phyloP scores from a whole-genome alignment of 2,888 invertebrate genomes.

The Caenorhabditis sp. region DNA sequence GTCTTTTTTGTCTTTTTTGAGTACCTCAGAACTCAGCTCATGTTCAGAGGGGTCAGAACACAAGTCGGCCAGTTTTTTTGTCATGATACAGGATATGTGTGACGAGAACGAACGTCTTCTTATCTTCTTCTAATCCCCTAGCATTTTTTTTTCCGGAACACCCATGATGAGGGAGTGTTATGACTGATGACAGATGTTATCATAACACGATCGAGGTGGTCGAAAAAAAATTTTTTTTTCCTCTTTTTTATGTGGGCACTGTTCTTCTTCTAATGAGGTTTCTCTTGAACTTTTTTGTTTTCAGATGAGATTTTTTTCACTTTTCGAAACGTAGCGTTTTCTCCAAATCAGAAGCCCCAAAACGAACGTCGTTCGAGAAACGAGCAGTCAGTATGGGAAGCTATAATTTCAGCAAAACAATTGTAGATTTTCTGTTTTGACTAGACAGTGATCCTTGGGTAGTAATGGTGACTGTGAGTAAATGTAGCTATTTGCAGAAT shows the following conservation, averaged over 20 bases:
- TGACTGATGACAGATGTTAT: neutral
- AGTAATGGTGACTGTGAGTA: no score
- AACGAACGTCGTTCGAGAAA: no score
- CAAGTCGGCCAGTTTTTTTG: neutral
- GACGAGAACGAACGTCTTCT: constrained; percentile 10
- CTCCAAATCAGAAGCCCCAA: no score
- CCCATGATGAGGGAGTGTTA: neutral
- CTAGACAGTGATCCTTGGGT: neutral
- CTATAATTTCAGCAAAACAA: neutral
- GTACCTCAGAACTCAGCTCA: neutral
- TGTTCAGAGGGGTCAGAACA: neutral
- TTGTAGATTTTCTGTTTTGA: no score
- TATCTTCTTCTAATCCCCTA: neutral
- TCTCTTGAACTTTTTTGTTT: neutral
- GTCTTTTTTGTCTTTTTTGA: neutral
- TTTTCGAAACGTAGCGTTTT: no score
- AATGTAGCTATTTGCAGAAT: no score
- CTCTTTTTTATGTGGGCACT: neutral
- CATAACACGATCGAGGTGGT: no score
- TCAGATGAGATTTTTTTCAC: neutral
- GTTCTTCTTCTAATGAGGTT: no score
- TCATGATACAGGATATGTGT: neutral
- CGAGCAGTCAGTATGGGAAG: constrained; percentile 7
- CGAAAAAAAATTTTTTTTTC: neutral
- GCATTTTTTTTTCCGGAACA: constrained; percentile 3